Base-by-base conservation (phyloP, 2,888 invertebrate species). In the Amphipyra tragopoginis region DNA sequence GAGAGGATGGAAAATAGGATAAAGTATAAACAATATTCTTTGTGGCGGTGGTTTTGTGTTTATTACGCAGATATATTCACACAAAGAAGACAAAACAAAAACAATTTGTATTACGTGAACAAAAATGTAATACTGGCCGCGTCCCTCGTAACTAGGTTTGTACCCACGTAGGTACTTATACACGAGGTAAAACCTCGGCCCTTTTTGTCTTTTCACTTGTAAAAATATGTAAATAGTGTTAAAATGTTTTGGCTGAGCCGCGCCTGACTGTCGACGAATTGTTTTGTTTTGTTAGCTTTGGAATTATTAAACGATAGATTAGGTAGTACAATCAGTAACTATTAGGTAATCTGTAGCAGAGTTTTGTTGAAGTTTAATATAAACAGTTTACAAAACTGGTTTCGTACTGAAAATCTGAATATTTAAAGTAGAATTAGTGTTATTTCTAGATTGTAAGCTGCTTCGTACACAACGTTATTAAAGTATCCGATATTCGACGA, bases 181-280 rank as follows among this genome's bases (percentile, higher is more conserved):
- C 53, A 56, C 9, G 57, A 54, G 36, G 60, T 66, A 57, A 60
- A 72, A 56, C 52, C 59, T 42, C 39, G 26, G 58, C 9, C 62
- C 39, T 47, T 59, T 68, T 75, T 57, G 45, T 51, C 58, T 62
- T 73, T 57, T 57, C 55, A 69, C 55, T 70, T 61, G 57, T 72
- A 61, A 75, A 75, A 75, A 65, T 68, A 65, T 72, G 68, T 62
- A 75, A 75, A 75, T 76, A 75, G 65, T 72, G 58, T 61, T 43
- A 67, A 68, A 71, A 70, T 70, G 53, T 66, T 74, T 55, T 29
- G 34, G 62, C 62, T 71, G 26, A 62, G 67, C 56, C 36, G 10
- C 36, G 34, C 44, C 14, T 49, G 44, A 29, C 43, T 21, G 33
- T 13, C 9, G 21, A n/a, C 10, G 14, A 42, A 42, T 57, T 44